Conservation (phyloP, 1,140 invertebrate species). For the Penaeus indicus region DNA sequence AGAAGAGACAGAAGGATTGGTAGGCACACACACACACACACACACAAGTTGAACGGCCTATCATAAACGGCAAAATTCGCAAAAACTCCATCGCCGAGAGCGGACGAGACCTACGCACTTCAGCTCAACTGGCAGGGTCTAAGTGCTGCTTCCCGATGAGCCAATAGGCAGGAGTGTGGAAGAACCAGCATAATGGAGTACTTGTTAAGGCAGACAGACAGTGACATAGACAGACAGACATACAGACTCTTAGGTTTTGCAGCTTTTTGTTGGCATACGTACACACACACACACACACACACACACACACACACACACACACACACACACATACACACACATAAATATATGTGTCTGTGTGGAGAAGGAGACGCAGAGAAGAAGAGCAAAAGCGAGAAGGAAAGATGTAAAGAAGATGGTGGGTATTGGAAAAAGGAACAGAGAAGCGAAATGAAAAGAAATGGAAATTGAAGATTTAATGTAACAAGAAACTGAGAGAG, state of each 20-base stretch:
- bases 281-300: background rate
- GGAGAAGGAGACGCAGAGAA: background rate
- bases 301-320: background rate
- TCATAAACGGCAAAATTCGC: too few relatives aligned
- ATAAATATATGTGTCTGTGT: background rate
- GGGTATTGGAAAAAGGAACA: background rate
- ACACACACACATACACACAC: background rate
- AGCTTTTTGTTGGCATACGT: background rate
- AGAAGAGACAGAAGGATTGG: background rate
- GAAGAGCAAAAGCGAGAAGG: background rate
- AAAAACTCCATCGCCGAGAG: too few relatives aligned
- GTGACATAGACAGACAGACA: background rate
- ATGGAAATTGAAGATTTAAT: too few relatives aligned
- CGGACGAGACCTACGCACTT: too few relatives aligned
- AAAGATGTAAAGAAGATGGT: background rate
- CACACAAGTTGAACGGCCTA: background rate
- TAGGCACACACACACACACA: constrained; percentile 27
- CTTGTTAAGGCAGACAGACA: too few relatives aligned
- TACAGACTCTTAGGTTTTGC: background rate
- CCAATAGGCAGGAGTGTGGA: background rate
- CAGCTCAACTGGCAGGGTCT: background rate
- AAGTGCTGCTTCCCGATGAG: background rate
- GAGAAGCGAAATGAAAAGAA: background rate
- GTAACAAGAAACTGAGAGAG: background rate
- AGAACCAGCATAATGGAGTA: background rate